phyloP scores from a whole-genome alignment of 2,888 invertebrate species.

The Hemaris fuciformis region DNA sequence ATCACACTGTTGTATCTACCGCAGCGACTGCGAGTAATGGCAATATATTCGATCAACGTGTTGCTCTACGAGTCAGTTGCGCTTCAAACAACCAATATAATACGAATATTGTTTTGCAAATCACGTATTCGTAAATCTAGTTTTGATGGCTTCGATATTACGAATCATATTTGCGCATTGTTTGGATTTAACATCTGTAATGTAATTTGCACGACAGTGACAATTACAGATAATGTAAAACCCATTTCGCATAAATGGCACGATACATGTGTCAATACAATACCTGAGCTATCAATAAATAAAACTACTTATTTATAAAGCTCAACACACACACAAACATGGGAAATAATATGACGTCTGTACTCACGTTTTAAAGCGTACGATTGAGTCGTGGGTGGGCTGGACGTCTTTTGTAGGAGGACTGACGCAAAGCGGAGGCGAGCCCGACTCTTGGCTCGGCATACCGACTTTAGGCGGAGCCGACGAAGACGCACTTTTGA shows the following conservation, averaged over 20 bases:
- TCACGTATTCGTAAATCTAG: conserved; percentile 13
- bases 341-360: conserved; percentile 13
- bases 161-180: background rate
- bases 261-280: background rate
- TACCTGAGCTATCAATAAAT: background rate
- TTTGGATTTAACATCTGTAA: background rate
- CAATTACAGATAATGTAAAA: background rate
- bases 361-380: conserved; percentile 76
- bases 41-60: conserved; percentile 8
- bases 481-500: conserved; percentile 35
- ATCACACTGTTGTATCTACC: conserved; percentile 26
- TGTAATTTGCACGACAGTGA: background rate
- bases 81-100: background rate
- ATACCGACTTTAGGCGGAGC: conserved; percentile 35
- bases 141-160: conserved; percentile 24
- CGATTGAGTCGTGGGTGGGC: conserved; percentile 66
- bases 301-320: background rate
- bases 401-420: conserved; percentile 63
- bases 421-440: conserved; percentile 71
- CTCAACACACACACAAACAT: conserved; percentile 22
- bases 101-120: background rate
- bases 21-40: conserved; percentile 11
- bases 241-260: too few species aligned
- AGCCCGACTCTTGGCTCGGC: conserved; percentile 50
- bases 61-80: conserved; percentile 4